Percentiles rank a stretch among this genome's conserved stretches.
phyloP scores from a whole-genome alignment of 2,797 vertebrate species.

The Octomys mimax region DNA sequence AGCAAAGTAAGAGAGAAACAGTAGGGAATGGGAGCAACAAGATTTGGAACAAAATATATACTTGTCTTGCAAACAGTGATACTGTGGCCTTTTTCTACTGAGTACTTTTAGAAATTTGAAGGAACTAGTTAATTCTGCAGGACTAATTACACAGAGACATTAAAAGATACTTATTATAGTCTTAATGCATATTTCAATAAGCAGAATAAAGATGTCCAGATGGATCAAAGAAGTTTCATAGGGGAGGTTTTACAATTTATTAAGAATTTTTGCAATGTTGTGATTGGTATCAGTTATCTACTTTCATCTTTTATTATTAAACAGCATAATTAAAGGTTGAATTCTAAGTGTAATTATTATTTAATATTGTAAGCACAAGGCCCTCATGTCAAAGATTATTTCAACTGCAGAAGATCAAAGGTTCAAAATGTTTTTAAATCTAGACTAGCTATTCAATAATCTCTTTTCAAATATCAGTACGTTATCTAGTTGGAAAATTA shows the following conservation, averaged over 20 bases:
- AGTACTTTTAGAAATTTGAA: neutral
- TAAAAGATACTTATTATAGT: neutral
- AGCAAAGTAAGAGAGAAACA: neutral
- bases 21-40: neutral
- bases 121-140: neutral
- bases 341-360: neutral
- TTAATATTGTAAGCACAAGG: neutral
- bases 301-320: slow-evolving; percentile 17
- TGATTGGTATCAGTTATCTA: neutral
- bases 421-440: neutral
- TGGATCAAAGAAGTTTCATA: neutral
- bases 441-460: neutral
- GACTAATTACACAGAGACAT: neutral
- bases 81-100: neutral
- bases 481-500: neutral
- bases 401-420: neutral
- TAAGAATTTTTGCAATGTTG: neutral
- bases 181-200: neutral
- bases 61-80: neutral
- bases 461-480: neutral
- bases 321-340: neutral
- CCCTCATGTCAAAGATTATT: neutral
- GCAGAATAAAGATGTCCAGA: neutral
- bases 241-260: neutral
- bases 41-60: neutral